Base-by-base conservation (phyloP, 2,888 invertebrate genomes). In the Synanthedon andrenaeformis region DNA sequence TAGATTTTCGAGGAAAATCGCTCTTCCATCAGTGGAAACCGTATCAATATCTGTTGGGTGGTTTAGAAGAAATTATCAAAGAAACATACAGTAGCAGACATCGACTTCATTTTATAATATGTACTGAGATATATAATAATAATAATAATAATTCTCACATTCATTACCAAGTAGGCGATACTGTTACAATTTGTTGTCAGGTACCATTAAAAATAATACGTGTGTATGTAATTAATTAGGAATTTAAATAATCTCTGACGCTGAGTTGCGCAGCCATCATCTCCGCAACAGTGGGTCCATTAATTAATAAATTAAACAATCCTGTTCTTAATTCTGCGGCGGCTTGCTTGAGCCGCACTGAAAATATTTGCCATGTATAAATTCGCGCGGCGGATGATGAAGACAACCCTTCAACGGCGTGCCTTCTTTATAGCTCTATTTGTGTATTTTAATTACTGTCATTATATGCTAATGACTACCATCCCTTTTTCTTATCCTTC, bases 391-490 rank as follows among this genome's bases (percentile, higher is more conserved):
- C 66, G 76, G 77, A 82, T 82, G 84, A 83, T 82, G 86, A 84
- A 86, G 83, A 83, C 84, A 82, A 76, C 88, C 88, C 88, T 87
- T 88, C 86, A 85, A 69, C 82, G 78, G 70, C 75, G 73, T 75
- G 81, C 79, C 76, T 79, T 79, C 87, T 89, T 89, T 89, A 90
- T 90, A 86, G 89, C 89, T 89, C 89, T 90, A 90, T 90, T 90
- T 90, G 90, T 90, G 90, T 90, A 90, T 90, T 90, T 91, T 91
- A 91, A 91, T 91, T 90, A 90, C 90, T 88, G 89, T 90, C 90
- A 90, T 91, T 91, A 91, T 90, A 88, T 88, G 87, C 86, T 88
- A 88, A 88, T 85, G 88, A 84, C 86, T 80, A 75, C 78, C 84
- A 85, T 87, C 87, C 88, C 88, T 88, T 88, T 88, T 88, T 88